Evolutionary conservation across 2,888 invertebrate species (phyloP).

Genomic region (Metellina segmentata): DNA sequence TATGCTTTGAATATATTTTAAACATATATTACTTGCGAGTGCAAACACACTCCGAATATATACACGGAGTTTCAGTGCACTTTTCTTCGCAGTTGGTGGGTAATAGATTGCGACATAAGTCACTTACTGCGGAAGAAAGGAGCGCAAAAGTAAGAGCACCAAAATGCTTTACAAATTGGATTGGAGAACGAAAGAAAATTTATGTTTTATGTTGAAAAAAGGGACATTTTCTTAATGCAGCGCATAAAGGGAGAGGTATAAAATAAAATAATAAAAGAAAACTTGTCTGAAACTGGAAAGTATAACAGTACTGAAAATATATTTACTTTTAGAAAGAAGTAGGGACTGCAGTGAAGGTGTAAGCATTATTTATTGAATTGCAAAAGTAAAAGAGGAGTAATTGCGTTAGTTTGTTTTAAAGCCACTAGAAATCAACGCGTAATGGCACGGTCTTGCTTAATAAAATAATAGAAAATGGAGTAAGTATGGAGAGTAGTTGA

Average conservation of each 20-base stretch:
- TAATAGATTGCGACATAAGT: not conserved
- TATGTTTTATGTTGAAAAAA: constrained; percentile 17
- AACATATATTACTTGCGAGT: not conserved
- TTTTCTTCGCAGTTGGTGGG: not conserved
- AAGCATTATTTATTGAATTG: not conserved
- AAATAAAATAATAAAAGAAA: not conserved
- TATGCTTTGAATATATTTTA: not conserved
- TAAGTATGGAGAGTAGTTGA: no score
- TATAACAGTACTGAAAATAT: not conserved
- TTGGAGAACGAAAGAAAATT: constrained; percentile 7
- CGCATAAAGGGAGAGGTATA: not conserved
- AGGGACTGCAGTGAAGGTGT: not conserved
- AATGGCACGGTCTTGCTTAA: no score
- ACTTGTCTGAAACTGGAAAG: not conserved
- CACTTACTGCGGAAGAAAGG: not conserved
- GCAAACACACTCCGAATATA: not conserved
- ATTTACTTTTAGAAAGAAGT: not conserved
- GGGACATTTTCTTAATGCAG: constrained; percentile 18
- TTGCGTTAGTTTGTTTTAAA: constrained; percentile 4
- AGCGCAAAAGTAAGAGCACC: constrained; percentile 6
- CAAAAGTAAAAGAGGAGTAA: not conserved
- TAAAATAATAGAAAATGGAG: no score
- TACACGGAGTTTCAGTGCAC: not conserved
- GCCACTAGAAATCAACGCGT: not conserved
- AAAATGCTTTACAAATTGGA: constrained; percentile 25